Evolutionary conservation across 1,140 invertebrate species (phyloP), one percentile per base, ranked within the genome.

Genomic region (Apolygus lucorum): DNA sequence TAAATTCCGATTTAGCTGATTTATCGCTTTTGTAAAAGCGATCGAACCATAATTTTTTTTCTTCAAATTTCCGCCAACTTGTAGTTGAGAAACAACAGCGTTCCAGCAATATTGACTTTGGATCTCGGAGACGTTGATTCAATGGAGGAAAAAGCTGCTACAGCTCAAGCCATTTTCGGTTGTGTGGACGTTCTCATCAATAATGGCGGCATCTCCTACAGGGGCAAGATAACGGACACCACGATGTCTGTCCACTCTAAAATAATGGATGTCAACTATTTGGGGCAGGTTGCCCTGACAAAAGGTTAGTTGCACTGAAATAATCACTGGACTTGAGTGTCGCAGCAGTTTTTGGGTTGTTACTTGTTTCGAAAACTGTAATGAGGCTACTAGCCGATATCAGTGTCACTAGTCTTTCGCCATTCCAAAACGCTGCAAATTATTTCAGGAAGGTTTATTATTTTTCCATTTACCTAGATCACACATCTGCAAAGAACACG

Each of bases 201-300:
- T 77, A 97, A 97, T 85, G 94, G 90, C 63, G 95, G 95, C 0
- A 84, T 95, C 64, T 91, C 90, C 62, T 87, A 90, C 73, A 81
- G 96, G 76, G 93, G 93, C 4, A 82, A 85, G 74, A 87, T 91
- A 67, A 71, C 86, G 22, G 81, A 88, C 59, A 96, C 95, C 1
- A 81, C 85, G 52, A 76, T 94, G n/a, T 87, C 91, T 76, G 91
- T 98, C 28, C 88, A 96, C 80, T 82, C 88, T 63, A 88, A 90
- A 84, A 82, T 98, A 21, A 98, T 98, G 95, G 78, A 86, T 27
- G 87, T 96, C 1, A 98, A 98, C 82, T 98, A 95, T 81, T 95
- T 98, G 84, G 94, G 93, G 27, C 86, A 93, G 74, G 84, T 97
- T 69, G 90, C 89, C 52, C 78, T 98, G 4, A 93, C 93, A 1